These are phyloP conservation scores for Eupeodes corollae DNA, from an alignment of 1,140 invertebrate species.

Conservation along the genomic window DNA sequence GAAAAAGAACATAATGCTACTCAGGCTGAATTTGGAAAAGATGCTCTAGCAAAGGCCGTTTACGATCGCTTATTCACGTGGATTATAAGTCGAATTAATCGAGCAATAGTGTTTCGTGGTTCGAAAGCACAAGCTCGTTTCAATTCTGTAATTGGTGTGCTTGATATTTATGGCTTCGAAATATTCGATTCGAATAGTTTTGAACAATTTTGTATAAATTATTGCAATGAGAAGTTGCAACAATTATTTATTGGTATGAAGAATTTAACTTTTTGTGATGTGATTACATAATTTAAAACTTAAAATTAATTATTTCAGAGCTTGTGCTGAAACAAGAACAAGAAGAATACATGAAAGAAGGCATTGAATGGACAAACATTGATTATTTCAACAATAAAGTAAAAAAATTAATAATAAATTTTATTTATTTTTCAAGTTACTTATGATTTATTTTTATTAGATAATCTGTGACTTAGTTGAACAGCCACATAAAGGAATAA, in stretches of 20 bases:
- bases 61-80: slow-evolving; percentile 87
- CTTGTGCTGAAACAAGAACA: slow-evolving; percentile 92
- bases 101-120: slow-evolving; percentile 49
- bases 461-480: slow-evolving; percentile 91
- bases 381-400: slow-evolving; percentile 86
- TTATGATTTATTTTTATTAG: slow-evolving; percentile 8
- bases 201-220: slow-evolving; percentile 92
- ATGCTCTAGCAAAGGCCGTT: slow-evolving; percentile 88
- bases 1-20: slow-evolving; percentile 75
- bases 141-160: slow-evolving; percentile 82
- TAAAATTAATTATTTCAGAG: slow-evolving; percentile 44
- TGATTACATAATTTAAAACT: background rate
- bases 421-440: background rate
- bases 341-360: slow-evolving; percentile 86
- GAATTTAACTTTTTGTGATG: background rate
- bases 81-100: slow-evolving; percentile 84
- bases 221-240: slow-evolving; percentile 94
- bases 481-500: slow-evolving; percentile 76
- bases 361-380: slow-evolving; percentile 82
- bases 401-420: background rate
- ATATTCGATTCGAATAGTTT: slow-evolving; percentile 92
- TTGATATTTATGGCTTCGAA: slow-evolving; percentile 97
- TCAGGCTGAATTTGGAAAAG: slow-evolving; percentile 81
- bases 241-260: slow-evolving; percentile 85
- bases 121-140: slow-evolving; percentile 28